These are phyloP conservation scores for Emys orbicularis DNA, from an alignment of 2,797 vertebrate genomes.

Conservation along the genomic window DNA sequence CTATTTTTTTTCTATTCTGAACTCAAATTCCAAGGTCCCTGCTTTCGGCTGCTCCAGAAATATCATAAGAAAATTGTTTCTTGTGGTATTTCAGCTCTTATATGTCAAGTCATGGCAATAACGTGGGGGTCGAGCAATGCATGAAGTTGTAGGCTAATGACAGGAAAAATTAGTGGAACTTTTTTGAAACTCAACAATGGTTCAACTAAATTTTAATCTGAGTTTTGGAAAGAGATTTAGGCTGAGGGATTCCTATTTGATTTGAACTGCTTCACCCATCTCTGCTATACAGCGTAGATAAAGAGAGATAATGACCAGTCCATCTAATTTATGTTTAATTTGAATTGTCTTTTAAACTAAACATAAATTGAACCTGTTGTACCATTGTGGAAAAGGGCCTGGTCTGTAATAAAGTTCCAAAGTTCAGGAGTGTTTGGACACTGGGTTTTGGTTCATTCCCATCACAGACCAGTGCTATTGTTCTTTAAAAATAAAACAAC, in stretches of 20 bases:
- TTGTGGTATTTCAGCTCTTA: constrained; percentile 54
- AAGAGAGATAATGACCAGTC: background rate
- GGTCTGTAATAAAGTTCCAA: background rate
- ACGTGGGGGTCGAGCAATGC: constrained; percentile 27
- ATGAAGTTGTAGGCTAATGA: constrained; percentile 7
- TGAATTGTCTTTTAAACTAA: background rate
- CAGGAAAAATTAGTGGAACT: background rate
- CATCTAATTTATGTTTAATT: background rate
- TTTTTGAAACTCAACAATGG: background rate
- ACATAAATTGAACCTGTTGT: background rate
- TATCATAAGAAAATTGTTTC: constrained; percentile 52
- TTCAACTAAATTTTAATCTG: background rate
- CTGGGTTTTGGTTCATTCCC: constrained; percentile 6
- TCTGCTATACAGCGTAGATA: background rate
- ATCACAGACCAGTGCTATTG: background rate
- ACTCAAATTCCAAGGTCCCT: background rate
- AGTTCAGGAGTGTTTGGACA: background rate
- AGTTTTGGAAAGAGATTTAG: background rate
- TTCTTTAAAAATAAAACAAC: background rate
- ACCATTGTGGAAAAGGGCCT: background rate
- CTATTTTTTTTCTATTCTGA: background rate
- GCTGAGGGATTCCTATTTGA: background rate
- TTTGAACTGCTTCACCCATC: background rate
- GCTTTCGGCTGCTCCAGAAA: constrained; percentile 19
- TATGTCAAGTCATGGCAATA: constrained; percentile 42